These are phyloP conservation scores for Cyclura pinguis DNA, from an alignment of 2,797 vertebrate species.

Conservation along the genomic window DNA sequence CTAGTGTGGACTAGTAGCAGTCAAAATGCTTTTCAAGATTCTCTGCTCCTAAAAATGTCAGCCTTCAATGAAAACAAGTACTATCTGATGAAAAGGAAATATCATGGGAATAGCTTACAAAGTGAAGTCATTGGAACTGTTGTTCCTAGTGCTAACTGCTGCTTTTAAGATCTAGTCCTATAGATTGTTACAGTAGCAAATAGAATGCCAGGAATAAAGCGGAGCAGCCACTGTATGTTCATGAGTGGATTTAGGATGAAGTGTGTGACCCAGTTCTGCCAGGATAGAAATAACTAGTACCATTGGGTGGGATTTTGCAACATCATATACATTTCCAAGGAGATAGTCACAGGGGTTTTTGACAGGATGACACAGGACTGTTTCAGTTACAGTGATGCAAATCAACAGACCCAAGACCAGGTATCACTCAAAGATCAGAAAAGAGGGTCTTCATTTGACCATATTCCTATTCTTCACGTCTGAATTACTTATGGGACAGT, in stretches of 20 bases:
- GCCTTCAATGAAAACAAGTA: conserved; percentile 29
- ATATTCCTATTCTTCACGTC: neutral
- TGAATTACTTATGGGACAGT: neutral
- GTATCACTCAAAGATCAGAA: neutral
- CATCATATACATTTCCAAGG: neutral
- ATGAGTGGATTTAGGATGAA: neutral
- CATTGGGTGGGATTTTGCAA: neutral
- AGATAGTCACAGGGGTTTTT: neutral
- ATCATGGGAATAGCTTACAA: conserved; percentile 1
- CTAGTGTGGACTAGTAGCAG: neutral
- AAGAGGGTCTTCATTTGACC: neutral
- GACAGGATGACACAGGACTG: neutral
- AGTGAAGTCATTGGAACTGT: neutral
- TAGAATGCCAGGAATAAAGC: neutral
- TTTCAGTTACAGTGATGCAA: neutral
- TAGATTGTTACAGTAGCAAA: neutral
- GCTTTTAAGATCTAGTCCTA: neutral
- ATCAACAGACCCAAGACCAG: neutral
- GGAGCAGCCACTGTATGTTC: neutral
- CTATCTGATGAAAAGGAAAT: neutral
- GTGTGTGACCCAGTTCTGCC: neutral
- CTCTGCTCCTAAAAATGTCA: conserved; percentile 36
- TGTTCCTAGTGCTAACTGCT: neutral
- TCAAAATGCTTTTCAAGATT: conserved; percentile 54
- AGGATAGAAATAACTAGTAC: neutral